Evolutionary conservation across 2,113 vertebrate genomes (phyloP), one percentile per base, ranked within the genome.

Genomic region (Sylvicapra grimmia): DNA sequence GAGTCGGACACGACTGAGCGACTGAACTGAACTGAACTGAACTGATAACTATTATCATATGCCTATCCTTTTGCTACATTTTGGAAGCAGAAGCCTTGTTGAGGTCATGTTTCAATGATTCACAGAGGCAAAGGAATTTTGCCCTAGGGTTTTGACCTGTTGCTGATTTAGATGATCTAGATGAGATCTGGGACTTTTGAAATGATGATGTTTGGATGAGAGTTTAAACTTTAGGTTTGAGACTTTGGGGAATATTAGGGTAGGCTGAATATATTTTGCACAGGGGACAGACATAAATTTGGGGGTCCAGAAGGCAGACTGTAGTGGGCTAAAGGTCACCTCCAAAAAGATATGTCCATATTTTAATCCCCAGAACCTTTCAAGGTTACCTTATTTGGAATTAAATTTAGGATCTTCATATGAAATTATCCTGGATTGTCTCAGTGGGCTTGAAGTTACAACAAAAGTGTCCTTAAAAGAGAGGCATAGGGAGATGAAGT

Each of bases 141-240:
- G 68, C 56, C 25, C 3, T 23, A 75, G 44, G 58, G 75, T 49
- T 93, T 89, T 95, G 31, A 95, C n/a, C 75, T 53, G 85, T 44
- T 53, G 12, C 72, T 89, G 54, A 86, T 68, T 83, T 85, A 61
- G n/a, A 92, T 54, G 14, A 90, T 84, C 15, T 68, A 89, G 23
- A 93, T 83, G 16, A 51, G 31, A 33, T 82, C 29, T 77, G 40
- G 36, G 2, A 63, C 29, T 93, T 93, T 33, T 54, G 36, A 96
- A 80, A 31, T 79, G 19, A 92, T 79, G 36, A 86, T 18, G 61
- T 92, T 80, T 92, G 31, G 47, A 84, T 77, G 36, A 87, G 33
- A 90, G 53, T 95, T 94, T 80, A 29, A 54, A 94, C 29, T 89
- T 97, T 96, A 80, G 14, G 31, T 18, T 51, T 97, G 51, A 85